A percentile compares a stretch with the other conserved stretches of the same genome.
phyloP scores from a whole-genome alignment of 2,113 vertebrate genomes.

The Natator depressus region DNA sequence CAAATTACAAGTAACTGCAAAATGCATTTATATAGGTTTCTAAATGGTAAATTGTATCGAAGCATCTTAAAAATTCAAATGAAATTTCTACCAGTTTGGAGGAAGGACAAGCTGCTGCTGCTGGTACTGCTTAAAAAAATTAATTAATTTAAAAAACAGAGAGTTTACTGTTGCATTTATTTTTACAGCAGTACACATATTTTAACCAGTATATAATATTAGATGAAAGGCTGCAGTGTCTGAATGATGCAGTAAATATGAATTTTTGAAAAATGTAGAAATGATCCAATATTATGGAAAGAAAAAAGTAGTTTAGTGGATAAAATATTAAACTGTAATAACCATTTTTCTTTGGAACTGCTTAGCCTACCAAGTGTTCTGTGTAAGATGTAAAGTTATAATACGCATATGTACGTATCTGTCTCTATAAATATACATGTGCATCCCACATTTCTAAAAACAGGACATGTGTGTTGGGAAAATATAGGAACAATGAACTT shows the following conservation, averaged over 20 bases:
- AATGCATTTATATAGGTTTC: constrained; percentile 37
- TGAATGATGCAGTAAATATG: constrained; percentile 34
- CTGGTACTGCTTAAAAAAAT: constrained; percentile 20
- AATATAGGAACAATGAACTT: constrained; percentile 72
- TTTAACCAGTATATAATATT: constrained; percentile 27
- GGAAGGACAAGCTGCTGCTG: background rate
- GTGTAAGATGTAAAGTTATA: constrained; percentile 59
- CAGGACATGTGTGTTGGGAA: constrained; percentile 59
- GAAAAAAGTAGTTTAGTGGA: constrained; percentile 60
- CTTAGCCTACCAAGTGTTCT: constrained; percentile 66
- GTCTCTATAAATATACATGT: constrained; percentile 76
- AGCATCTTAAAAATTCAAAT: constrained; percentile 37
- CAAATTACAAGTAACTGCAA: constrained; percentile 38
- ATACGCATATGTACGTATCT: constrained; percentile 54
- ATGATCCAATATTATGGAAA: constrained; percentile 23
- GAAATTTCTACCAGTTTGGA: constrained; percentile 7
- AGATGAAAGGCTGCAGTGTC: constrained; percentile 33
- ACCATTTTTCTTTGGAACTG: constrained; percentile 70
- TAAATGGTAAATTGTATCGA: constrained; percentile 29
- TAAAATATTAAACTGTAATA: constrained; percentile 61
- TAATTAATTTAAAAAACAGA: background rate
- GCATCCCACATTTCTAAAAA: constrained; percentile 67
- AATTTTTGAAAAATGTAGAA: constrained; percentile 37
- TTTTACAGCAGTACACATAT: background rate
- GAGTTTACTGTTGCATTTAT: background rate